phyloP scores from a whole-genome alignment of 2,797 vertebrate species.

The Podarcis siculus region DNA sequence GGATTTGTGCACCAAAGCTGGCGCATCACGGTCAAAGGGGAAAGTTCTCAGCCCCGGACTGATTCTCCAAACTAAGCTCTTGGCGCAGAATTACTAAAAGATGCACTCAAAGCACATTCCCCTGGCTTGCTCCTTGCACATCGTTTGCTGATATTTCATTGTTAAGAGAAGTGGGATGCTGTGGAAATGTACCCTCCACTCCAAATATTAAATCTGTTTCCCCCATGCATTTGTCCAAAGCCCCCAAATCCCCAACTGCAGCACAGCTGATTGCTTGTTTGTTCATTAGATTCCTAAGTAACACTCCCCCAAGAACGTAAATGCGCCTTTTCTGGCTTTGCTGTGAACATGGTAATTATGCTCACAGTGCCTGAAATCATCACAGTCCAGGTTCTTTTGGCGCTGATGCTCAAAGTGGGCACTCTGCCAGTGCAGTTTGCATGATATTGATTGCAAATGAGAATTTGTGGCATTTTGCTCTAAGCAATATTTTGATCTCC shows the following conservation, averaged over 20 bases:
- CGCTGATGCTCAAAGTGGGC: not conserved
- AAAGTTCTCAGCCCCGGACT: too few species aligned
- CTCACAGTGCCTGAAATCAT: constrained; percentile 27
- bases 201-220: not conserved
- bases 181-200: not conserved
- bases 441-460: constrained; percentile 23
- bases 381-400: not conserved
- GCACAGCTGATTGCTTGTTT: constrained; percentile 21
- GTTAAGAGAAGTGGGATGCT: not conserved
- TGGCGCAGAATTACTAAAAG: not conserved
- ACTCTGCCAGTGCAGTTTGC: not conserved
- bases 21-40: too few species aligned
- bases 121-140: not conserved
- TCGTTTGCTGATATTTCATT: not conserved
- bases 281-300: constrained; percentile 27
- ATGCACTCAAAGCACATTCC: not conserved
- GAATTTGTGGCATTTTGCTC: constrained; percentile 1
- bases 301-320: constrained; percentile 21
- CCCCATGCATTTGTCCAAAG: not conserved
- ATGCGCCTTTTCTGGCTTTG: constrained; percentile 9
- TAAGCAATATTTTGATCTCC: constrained; percentile 14
- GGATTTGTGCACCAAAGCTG: too few species aligned
- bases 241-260: not conserved
- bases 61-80: not conserved
- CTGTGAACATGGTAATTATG: constrained; percentile 17